Evolutionary conservation across 2,888 invertebrate genomes (phyloP).

Genomic region (Tupiocoris notatus): DNA sequence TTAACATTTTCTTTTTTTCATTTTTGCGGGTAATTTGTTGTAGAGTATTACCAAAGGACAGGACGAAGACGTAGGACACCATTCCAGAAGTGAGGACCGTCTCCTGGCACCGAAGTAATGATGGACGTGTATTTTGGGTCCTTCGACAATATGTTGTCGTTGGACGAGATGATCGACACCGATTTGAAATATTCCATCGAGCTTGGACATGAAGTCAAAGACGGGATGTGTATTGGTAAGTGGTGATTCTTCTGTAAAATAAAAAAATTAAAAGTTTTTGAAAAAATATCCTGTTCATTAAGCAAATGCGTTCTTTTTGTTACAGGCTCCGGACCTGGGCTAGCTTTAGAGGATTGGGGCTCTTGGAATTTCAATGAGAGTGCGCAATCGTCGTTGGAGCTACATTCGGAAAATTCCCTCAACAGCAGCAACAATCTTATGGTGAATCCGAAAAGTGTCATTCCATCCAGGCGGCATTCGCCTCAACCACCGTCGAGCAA

Average conservation of each 20-base stretch:
- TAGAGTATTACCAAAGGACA: neutral
- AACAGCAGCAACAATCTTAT: conserved; percentile 36
- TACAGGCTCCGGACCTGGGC: neutral
- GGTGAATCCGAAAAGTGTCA: conserved; percentile 44
- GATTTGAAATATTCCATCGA: conserved; percentile 44
- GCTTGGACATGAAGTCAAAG: conserved; percentile 42
- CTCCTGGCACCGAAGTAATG: conserved; percentile 4
- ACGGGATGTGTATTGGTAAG: conserved; percentile 7
- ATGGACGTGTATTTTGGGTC: conserved; percentile 45
- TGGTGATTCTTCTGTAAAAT: too few species aligned
- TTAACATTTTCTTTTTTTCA: too few species aligned
- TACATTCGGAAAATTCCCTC: conserved; percentile 23
- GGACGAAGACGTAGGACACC: neutral
- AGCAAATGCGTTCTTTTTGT: too few species aligned
- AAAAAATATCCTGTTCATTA: too few species aligned
- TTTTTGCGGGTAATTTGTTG: neutral
- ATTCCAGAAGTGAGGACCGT: neutral
- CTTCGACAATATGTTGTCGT: conserved; percentile 43
- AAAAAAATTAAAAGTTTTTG: too few species aligned
- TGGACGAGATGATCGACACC: conserved; percentile 45
- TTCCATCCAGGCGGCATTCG: conserved; percentile 36
- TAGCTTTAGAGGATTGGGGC: conserved; percentile 38
- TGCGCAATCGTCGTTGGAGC: conserved; percentile 14
- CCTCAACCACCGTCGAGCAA: neutral
- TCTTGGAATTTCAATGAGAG: conserved; percentile 38